phyloP scores from a whole-genome alignment of 2,113 vertebrate genomes.

The Fregetta grallaria region DNA sequence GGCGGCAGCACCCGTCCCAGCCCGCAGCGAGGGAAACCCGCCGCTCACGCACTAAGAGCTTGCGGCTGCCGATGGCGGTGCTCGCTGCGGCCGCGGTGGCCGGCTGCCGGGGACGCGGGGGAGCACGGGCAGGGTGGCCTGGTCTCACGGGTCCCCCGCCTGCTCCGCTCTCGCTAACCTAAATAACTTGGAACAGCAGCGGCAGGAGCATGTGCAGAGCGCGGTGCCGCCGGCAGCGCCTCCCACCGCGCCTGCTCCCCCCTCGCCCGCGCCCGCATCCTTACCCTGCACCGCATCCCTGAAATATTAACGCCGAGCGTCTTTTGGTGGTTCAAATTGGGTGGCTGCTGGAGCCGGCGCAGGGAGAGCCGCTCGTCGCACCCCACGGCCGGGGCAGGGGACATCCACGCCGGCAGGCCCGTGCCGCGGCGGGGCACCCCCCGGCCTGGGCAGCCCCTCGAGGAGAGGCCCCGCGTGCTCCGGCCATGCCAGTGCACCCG shows the following conservation, averaged over 20 bases:
- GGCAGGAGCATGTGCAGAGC: conserved; percentile 12
- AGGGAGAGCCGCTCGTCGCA: background rate
- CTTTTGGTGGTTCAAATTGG: background rate
- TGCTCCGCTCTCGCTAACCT: conserved; percentile 4
- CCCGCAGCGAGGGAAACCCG: background rate
- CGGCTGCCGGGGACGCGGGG: too few species aligned
- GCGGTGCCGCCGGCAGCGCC: background rate
- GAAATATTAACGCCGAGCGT: background rate
- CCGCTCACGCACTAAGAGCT: background rate
- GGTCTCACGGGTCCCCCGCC: background rate
- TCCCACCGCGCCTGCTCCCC: background rate
- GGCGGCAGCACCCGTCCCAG: background rate
- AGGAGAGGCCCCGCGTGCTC: background rate
- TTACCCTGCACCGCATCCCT: background rate
- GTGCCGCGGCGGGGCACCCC: background rate
- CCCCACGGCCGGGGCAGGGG: background rate
- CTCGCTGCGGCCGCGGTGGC: background rate
- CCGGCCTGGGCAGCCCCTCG: background rate
- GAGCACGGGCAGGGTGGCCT: background rate
- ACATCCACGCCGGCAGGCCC: background rate
- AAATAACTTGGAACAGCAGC: background rate
- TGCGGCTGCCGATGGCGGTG: background rate
- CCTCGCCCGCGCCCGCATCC: background rate
- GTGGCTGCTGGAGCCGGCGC: background rate
- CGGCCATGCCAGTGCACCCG: too few species aligned